Percentiles rank a stretch among this genome's conserved stretches.
Conservation (phyloP, 2,797 vertebrate genomes). For the Geotrypetes seraphini region DNA sequence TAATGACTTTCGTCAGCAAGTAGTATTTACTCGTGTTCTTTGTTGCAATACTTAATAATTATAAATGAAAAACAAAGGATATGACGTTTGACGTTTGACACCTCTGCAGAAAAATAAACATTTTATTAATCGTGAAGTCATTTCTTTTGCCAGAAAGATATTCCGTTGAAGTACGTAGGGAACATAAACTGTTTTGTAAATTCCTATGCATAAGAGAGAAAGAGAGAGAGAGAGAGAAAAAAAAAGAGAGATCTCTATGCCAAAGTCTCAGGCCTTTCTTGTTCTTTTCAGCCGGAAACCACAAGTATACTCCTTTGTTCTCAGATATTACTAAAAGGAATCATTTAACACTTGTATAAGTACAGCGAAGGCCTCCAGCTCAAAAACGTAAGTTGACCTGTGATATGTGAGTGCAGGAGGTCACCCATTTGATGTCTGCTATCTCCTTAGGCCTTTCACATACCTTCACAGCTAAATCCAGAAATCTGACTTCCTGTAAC, state of each 20-base stretch:
- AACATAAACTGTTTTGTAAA: too few relatives aligned
- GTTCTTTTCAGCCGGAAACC: constrained; percentile 25
- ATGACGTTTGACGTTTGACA: too few relatives aligned
- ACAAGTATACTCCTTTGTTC: constrained; percentile 39
- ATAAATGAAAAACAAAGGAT: too few relatives aligned
- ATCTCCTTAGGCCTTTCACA: constrained; percentile 35
- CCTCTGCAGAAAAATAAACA: too few relatives aligned
- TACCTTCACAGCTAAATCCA: constrained; percentile 30
- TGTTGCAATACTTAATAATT: too few relatives aligned
- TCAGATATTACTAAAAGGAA: constrained; percentile 28
- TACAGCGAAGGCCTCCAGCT: constrained; percentile 33
- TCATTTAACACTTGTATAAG: constrained; percentile 16
- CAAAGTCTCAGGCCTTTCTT: constrained; percentile 6
- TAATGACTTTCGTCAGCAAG: too few relatives aligned
- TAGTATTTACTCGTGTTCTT: too few relatives aligned
- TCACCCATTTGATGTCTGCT: constrained; percentile 34
- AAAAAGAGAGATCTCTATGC: not conserved
- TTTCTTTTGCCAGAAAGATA: too few relatives aligned
- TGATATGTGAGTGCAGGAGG: constrained; percentile 32
- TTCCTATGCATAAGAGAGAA: too few relatives aligned
- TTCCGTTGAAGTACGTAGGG: too few relatives aligned
- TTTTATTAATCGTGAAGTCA: too few relatives aligned
- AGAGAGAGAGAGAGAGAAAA: constrained; percentile 6
- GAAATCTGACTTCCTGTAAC: constrained; percentile 25
- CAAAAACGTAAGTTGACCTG: constrained; percentile 38